Percentiles rank a stretch among this genome's conserved stretches.
phyloP scores from a whole-genome alignment of 1,140 invertebrate species.

The Galleria mellonella region DNA sequence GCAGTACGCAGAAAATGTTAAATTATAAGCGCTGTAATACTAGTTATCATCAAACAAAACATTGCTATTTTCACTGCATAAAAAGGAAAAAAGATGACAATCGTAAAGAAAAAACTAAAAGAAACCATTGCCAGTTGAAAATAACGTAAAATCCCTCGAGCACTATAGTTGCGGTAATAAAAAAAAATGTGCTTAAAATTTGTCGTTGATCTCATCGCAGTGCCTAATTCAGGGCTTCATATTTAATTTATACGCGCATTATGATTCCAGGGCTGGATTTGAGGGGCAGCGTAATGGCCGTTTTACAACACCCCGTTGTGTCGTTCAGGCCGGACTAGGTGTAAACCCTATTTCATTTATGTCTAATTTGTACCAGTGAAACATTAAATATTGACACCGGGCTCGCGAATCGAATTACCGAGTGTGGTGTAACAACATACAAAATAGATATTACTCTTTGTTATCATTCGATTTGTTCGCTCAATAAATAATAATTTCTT shows the following conservation, averaged over 20 bases:
- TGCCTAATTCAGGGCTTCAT: constrained; percentile 22
- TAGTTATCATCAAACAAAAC: too few species aligned
- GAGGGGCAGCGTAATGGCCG: constrained; percentile 15
- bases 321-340: constrained; percentile 13
- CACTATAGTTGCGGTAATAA: constrained; percentile 11
- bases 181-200: constrained; percentile 10
- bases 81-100: too few species aligned
- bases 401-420: neutral
- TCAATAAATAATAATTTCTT: too few species aligned
- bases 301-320: constrained; percentile 31
- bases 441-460: too few species aligned
- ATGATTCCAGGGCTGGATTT: constrained; percentile 14
- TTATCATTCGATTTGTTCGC: too few species aligned
- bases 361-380: constrained; percentile 17
- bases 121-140: too few species aligned
- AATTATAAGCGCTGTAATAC: too few species aligned
- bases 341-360: constrained; percentile 26
- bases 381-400: constrained; percentile 19
- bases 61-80: too few species aligned
- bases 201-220: constrained; percentile 1
- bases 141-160: neutral
- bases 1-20: too few species aligned
- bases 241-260: constrained; percentile 35
- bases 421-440: too few species aligned
- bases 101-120: too few species aligned